Conservation (phyloP, 2,797 vertebrate species). For the Danio tinwini region DNA sequence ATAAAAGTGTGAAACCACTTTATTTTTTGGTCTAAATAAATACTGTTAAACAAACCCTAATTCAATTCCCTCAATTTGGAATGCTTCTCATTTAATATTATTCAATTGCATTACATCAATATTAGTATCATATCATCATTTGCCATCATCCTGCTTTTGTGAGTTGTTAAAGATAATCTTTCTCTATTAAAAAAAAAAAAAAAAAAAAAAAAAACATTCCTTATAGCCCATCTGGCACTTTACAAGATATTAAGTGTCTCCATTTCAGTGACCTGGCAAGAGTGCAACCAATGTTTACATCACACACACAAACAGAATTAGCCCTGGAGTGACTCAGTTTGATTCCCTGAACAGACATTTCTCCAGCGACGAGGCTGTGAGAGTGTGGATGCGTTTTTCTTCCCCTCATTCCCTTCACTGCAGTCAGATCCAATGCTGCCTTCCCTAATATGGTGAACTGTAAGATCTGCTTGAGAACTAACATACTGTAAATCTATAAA, state of each 20-base stretch:
- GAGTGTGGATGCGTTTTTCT: neutral
- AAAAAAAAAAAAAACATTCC: neutral
- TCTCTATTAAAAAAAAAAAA: neutral
- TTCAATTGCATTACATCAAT: neutral
- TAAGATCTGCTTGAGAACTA: neutral
- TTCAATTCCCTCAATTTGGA: neutral
- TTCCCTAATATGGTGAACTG: slow-evolving; percentile 57
- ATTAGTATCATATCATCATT: neutral
- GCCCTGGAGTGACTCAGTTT: slow-evolving; percentile 25
- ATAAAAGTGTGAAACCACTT: no score
- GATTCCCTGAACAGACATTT: slow-evolving; percentile 30
- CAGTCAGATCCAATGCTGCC: neutral
- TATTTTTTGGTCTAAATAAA: neutral
- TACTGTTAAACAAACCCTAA: neutral
- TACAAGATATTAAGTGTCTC: neutral
- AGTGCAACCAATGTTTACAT: slow-evolving; percentile 13
- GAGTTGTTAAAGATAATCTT: neutral
- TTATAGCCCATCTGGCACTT: neutral
- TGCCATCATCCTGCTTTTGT: neutral
- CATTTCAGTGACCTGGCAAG: neutral
- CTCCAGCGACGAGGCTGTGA: slow-evolving; percentile 17
- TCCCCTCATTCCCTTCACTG: neutral
- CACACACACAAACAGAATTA: slow-evolving; percentile 3
- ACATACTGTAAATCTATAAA: neutral
- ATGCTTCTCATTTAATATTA: neutral